Conservation (phyloP, 2,888 invertebrate species). For the Myopa tessellatipennis region DNA sequence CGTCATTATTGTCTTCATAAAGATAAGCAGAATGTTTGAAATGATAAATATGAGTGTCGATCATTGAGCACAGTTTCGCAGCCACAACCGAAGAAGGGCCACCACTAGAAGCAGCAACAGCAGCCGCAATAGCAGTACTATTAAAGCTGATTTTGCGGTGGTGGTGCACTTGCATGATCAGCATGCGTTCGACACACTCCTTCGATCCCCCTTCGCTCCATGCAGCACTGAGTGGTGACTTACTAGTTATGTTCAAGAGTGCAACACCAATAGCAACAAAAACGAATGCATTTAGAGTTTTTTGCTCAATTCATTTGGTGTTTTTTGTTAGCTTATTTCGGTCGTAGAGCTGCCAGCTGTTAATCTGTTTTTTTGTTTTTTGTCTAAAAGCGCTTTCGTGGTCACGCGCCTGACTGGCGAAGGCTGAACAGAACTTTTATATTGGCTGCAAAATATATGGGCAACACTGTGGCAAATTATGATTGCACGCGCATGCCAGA, state of each 20-base stretch:
- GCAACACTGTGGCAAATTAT: conserved; percentile 1
- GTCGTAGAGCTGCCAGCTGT: neutral
- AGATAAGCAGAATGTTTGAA: conserved; percentile 13
- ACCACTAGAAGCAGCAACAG: neutral
- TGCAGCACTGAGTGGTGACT: no score
- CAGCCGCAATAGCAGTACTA: neutral
- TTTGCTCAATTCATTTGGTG: neutral
- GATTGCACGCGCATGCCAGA: neutral
- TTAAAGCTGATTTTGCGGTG: neutral
- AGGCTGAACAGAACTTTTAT: neutral
- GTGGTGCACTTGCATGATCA: neutral
- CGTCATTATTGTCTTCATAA: neutral
- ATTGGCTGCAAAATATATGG: neutral
- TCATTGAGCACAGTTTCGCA: neutral
- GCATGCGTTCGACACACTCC: neutral
- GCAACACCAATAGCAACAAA: neutral
- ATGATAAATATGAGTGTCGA: neutral
- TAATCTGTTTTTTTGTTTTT: neutral
- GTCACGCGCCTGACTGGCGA: conserved; percentile 1
- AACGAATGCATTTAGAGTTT: neutral
- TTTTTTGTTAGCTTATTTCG: neutral
- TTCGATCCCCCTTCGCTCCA: neutral
- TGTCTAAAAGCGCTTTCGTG: neutral
- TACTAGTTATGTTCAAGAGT: no score
- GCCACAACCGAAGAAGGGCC: neutral